A percentile compares a stretch with the other conserved stretches of the same genome.
Evolutionary conservation across 2,888 invertebrate genomes (phyloP).

Genomic region (Pseudococcus viburni): DNA sequence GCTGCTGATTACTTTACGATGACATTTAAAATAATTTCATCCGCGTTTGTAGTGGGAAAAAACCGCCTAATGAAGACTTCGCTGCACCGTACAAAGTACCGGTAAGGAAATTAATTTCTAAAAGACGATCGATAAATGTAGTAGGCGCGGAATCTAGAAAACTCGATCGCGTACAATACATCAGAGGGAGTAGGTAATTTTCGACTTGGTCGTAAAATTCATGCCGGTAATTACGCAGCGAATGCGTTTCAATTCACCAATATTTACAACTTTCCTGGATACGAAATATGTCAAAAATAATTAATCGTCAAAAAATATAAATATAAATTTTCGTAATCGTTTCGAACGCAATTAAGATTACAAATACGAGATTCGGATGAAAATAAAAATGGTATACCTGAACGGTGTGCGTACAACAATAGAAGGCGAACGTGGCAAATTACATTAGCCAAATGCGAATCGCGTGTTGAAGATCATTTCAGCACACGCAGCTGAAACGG

Average conservation of each 20-base stretch:
- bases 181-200: no score
- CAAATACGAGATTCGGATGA: not conserved
- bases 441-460: not conserved
- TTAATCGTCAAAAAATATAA: constrained; percentile 9
- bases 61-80: not conserved
- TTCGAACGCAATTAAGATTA: not conserved
- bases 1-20: constrained; percentile 8
- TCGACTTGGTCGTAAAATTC: not conserved
- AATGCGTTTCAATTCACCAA: not conserved
- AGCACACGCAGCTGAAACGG: constrained; percentile 38
- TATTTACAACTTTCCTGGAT: constrained; percentile 20
- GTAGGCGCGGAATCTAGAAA: not conserved
- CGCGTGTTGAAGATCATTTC: constrained; percentile 5
- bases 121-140: not conserved
- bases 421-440: not conserved
- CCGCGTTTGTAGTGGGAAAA: constrained; percentile 5
- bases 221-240: not conserved
- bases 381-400: not conserved
- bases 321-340: constrained; percentile 10
- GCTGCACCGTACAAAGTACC: not conserved
- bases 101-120: not conserved
- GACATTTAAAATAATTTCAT: constrained; percentile 19
- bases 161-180: not conserved
- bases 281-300: constrained; percentile 19
- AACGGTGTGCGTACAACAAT: not conserved